Evolutionary conservation across 2,888 invertebrate species (phyloP), one percentile per base, ranked within the genome.

Genomic region (Oscheius myriophilus): DNA sequence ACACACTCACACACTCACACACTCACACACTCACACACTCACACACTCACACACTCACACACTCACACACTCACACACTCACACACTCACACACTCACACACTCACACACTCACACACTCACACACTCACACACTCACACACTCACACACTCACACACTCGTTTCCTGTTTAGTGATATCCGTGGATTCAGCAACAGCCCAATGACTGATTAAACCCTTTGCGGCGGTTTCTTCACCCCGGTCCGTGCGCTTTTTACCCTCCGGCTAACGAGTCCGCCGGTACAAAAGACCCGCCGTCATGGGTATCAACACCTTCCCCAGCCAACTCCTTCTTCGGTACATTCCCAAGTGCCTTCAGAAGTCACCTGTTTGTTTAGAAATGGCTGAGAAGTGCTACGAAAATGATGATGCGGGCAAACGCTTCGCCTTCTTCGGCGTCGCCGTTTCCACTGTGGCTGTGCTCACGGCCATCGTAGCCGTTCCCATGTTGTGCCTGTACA

Each of bases 401-500:
- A 80, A 82, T 46, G 79, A 82, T 18, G 78, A 80, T 41, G 70
- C 72, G 7, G 71, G 80, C 57, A 79, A 82, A 59, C 69, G 72
- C 41, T 72, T 84, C 67, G 85, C 84, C 54, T 84, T 85, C 71
- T 78, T 79, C 64, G 85, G 83, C 42, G 71, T 77, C 58, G 76
- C 76, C 52, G 74, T 73, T 11, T 77, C 76, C 2, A 84, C 84
- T 12, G 78, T 83, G 26, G 84, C 84, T 63, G 83, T 83, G 11
- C 67, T 84, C 9, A 82, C 82, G 41, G 84, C 83, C 55, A 82
- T 84, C 66, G 75, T 84, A 55, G 82, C 83, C 46, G 81, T 84
- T 23, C 84, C 84, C 39, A 83, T 82, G 82, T 77, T 84, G 21
- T 80, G 84, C 70, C 81, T 84, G 69, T 84, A 85, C 75, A 82